Evolutionary conservation across 2,797 vertebrate species (phyloP), one percentile per base, ranked within the genome.

Genomic region (Setipinna tenuifilis): DNA sequence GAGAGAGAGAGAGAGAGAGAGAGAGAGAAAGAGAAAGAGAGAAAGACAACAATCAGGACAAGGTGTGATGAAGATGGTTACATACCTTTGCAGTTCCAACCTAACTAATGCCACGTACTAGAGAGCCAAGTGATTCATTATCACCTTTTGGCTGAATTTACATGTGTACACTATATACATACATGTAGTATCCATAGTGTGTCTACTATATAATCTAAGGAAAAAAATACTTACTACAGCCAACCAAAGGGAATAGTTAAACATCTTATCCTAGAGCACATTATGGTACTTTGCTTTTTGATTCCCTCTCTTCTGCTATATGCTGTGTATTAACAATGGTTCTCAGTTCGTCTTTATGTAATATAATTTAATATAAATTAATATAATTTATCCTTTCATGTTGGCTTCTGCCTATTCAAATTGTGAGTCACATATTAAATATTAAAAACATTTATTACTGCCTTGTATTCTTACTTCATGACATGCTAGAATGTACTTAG

Each of bases 61-160:
- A 35, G 54, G 46, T 50, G 68, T 83, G 89, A 82, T 80, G 85
- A 82, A 86, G 89, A 81, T 91, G 90, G 92, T 95, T 94, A 95
- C 92, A 95, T 93, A 95, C 91, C 94, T 90, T 89, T 95, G 94
- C 94, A 94, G 94, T 89, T 92, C 90, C 88, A 85, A 88, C 90
- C 88, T 84, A 88, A 89, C 87, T 35, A 78, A 84, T 94, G 88
- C 88, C 92, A 92, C 91, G 91, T 90, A 91, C 81, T 16, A 62
- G 83, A 31, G 68, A 84, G 61, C 84, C 75, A 71, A 82, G 85
- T 85, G 82, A 87, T 78, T 83, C 59, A 87, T 83, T 83, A 62
- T 82, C 57, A 82, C 25, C 71, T 82, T 6, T 16, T 84, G 68
- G 78, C 17, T 85, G 82, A 46, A 23, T 48, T 28, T 83, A 35